These are phyloP conservation scores for Calameuta pallipes DNA, from an alignment of 2,888 invertebrate species.

Conservation along the genomic window DNA sequence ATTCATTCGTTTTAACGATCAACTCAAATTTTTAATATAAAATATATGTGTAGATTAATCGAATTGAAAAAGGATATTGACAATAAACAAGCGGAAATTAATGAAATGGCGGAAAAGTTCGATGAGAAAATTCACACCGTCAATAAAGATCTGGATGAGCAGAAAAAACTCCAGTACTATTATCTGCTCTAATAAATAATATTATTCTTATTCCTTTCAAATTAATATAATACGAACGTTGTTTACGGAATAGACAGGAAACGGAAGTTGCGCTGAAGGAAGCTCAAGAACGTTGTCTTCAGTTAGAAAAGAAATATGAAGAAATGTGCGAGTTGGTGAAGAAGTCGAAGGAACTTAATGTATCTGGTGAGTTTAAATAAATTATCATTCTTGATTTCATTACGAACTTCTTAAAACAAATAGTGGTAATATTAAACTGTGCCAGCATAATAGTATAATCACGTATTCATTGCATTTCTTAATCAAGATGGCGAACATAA, in stretches of 20 bases:
- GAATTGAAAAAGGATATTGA: slow-evolving; percentile 48
- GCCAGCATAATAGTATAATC: not conserved
- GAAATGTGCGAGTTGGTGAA: slow-evolving; percentile 39
- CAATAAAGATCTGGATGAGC: slow-evolving; percentile 26
- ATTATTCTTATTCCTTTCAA: not conserved
- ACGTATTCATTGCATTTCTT: slow-evolving; percentile 5
- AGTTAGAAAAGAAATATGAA: slow-evolving; percentile 42
- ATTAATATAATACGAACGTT: not conserved
- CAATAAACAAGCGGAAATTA: slow-evolving; percentile 39
- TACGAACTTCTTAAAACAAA: not conserved
- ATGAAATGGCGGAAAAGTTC: slow-evolving; percentile 36
- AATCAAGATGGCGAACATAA: slow-evolving; percentile 37
- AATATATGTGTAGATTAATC: slow-evolving; percentile 36
- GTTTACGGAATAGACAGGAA: slow-evolving; percentile 23
- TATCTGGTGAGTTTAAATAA: slow-evolving; percentile 19
- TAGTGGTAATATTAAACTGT: not conserved
- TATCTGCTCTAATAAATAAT: not conserved
- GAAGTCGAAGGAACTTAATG: slow-evolving; percentile 26
- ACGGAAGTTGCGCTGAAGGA: slow-evolving; percentile 32
- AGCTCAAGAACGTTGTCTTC: slow-evolving; percentile 31
- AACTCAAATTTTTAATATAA: not conserved
- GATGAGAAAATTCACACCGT: not conserved
- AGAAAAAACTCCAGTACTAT: slow-evolving; percentile 18
- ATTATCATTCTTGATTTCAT: not conserved
- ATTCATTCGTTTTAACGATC: slow-evolving; percentile 16